A percentile compares a stretch with the other conserved stretches of the same genome.
phyloP scores from a whole-genome alignment of 2,113 vertebrate species.

The Tragelaphus strepsiceros region DNA sequence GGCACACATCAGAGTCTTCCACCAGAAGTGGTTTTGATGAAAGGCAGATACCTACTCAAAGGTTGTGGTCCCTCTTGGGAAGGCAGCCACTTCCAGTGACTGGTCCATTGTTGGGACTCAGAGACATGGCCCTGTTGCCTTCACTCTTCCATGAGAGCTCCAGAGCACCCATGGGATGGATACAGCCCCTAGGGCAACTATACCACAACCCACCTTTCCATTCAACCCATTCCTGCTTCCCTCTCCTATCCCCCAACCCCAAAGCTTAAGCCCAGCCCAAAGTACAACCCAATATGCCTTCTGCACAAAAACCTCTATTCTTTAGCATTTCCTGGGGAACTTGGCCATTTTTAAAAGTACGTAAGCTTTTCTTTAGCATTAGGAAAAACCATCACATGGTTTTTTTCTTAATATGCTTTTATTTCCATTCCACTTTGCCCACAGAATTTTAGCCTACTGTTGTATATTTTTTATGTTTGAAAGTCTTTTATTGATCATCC shows the following conservation, averaged over 20 bases:
- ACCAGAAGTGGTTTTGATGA: neutral
- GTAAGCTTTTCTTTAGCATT: neutral
- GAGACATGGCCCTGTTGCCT: neutral
- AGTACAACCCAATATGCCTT: neutral
- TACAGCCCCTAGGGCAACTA: neutral
- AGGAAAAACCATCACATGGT: neutral
- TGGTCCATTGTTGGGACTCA: neutral
- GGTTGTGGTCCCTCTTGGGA: neutral
- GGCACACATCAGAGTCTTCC: neutral
- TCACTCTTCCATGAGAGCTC: neutral
- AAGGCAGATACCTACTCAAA: neutral
- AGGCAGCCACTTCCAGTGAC: neutral
- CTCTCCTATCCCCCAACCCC: neutral
- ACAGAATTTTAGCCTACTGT: neutral
- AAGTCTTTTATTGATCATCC: neutral
- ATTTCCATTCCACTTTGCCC: neutral
- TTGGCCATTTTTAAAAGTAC: neutral
- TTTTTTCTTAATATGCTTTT: neutral
- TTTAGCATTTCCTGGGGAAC: neutral
- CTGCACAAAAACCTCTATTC: neutral
- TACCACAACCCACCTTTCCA: neutral
- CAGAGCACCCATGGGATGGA: accelerated
- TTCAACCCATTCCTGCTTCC: neutral
- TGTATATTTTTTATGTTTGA: neutral
- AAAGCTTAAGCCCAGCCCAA: neutral